These are phyloP conservation scores for Cheilosia vulpina DNA, from an alignment of 2,888 invertebrate species.

Conservation along the genomic window DNA sequence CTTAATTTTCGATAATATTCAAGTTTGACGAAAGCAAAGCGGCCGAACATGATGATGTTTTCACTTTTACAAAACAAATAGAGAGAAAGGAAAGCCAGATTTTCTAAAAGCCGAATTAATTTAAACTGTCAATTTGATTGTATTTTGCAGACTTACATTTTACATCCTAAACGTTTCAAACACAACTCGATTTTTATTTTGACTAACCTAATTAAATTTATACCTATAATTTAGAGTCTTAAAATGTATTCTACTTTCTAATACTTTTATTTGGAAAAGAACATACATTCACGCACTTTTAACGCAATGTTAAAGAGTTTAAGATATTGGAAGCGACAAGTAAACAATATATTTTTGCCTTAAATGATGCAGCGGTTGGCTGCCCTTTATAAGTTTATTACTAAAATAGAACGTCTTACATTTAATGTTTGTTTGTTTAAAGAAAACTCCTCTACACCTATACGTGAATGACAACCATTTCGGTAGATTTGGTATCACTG, in stretches of 20 bases:
- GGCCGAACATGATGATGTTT: conserved; percentile 76
- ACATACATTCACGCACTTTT: neutral
- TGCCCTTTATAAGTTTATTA: neutral
- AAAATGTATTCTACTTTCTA: too few relatives aligned
- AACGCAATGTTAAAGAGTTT: neutral
- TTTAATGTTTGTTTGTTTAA: neutral
- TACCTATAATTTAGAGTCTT: neutral
- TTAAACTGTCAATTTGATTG: conserved; percentile 47
- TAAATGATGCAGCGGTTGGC: neutral
- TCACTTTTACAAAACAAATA: conserved; percentile 40
- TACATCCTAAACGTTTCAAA: conserved; percentile 25
- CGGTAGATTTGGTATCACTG: conserved; percentile 9
- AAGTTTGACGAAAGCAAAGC: conserved; percentile 51
- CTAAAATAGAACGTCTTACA: conserved; percentile 1
- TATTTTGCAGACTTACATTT: conserved; percentile 49
- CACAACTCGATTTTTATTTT: conserved; percentile 7
- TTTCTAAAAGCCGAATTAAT: neutral
- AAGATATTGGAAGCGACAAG: conserved; percentile 3
- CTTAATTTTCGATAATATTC: neutral
- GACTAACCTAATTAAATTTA: neutral
- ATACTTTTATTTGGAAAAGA: neutral
- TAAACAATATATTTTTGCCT: neutral
- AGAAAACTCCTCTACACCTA: neutral
- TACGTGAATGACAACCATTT: neutral
- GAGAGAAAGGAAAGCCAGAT: conserved; percentile 5